A percentile compares a stretch with the other conserved stretches of the same genome.
phyloP scores from a whole-genome alignment of 2,797 vertebrate species.

The Dendrocincla tyrannina region DNA sequence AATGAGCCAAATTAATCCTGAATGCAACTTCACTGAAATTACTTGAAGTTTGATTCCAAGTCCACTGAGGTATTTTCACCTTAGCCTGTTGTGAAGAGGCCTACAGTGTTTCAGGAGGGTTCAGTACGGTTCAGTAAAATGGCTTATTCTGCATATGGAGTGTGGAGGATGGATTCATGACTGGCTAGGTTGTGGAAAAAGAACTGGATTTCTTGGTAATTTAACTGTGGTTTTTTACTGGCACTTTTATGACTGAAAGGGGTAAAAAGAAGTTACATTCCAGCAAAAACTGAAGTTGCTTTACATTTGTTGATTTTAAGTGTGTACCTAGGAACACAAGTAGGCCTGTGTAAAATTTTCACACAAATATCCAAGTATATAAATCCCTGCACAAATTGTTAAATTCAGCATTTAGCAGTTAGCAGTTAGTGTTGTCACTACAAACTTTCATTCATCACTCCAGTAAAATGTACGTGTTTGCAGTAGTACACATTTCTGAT shows the following conservation, averaged over 20 bases:
- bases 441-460: background rate
- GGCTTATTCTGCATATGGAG: background rate
- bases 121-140: background rate
- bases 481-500: background rate
- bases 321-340: background rate
- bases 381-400: background rate
- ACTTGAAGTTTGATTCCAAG: background rate
- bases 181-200: background rate
- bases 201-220: constrained; percentile 22
- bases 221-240: background rate
- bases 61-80: background rate
- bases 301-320: constrained; percentile 6
- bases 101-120: background rate
- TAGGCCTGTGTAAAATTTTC: background rate
- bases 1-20: background rate
- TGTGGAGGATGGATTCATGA: background rate
- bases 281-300: background rate
- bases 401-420: constrained; percentile 25
- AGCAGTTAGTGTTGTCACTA: background rate
- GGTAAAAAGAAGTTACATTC: background rate
- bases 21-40: background rate
- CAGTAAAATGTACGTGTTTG: background rate
- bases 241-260: background rate
- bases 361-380: background rate
- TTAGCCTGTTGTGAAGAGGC: background rate